phyloP scores from a whole-genome alignment of 2,888 invertebrate genomes.

The Brachylomia viminalis region DNA sequence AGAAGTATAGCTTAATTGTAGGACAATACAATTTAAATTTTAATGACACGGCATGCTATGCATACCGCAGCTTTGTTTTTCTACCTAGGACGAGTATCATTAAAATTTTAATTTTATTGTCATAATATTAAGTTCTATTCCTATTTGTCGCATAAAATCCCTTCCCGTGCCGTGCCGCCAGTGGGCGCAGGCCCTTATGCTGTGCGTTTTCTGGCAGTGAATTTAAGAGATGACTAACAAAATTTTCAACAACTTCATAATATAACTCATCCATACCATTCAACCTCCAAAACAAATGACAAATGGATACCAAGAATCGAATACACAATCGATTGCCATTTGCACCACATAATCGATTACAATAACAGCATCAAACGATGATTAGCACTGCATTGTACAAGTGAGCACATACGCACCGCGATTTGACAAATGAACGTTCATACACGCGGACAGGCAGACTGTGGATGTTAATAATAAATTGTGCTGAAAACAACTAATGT shows the following conservation, averaged over 20 bases:
- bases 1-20: too few species aligned
- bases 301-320: conserved; percentile 25
- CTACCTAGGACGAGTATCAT: too few species aligned
- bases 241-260: background rate
- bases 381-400: conserved; percentile 52
- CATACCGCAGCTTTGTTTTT: too few species aligned
- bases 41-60: too few species aligned
- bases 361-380: conserved; percentile 57
- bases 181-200: background rate
- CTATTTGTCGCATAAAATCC: too few species aligned
- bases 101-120: too few species aligned
- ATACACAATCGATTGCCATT: conserved; percentile 34
- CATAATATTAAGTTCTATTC: too few species aligned
- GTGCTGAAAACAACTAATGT: conserved; percentile 62
- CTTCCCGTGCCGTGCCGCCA: too few species aligned
- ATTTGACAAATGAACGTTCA: conserved; percentile 73
- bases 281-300: conserved; percentile 22
- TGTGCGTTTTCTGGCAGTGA: background rate
- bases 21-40: too few species aligned
- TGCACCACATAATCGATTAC: conserved; percentile 46
- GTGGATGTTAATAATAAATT: conserved; percentile 75
- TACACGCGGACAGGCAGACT: conserved; percentile 66
- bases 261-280: background rate
- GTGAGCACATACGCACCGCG: conserved; percentile 36
- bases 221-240: background rate